Conservation (phyloP, 2,113 vertebrate genomes). For the Nipponia nippon region DNA sequence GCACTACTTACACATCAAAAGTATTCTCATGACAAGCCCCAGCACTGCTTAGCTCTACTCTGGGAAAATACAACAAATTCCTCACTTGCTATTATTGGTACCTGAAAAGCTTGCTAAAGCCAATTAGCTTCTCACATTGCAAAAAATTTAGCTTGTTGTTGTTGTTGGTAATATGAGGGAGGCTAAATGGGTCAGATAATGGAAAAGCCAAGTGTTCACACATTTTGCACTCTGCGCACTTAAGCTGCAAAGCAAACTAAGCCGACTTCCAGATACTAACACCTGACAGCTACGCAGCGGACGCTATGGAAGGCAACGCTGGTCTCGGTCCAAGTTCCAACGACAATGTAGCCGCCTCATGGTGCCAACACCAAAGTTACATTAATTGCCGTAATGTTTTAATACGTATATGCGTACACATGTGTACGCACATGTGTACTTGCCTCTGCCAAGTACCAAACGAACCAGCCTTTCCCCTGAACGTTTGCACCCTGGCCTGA, state of each 20-base stretch:
- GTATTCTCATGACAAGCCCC: not conserved
- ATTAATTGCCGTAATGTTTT: not conserved
- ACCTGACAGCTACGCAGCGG: not conserved
- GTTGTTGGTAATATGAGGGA: not conserved
- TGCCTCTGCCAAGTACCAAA: not conserved
- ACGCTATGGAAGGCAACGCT: not conserved
- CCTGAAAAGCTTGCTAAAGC: not conserved
- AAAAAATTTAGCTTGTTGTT: not conserved
- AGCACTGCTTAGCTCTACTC: not conserved
- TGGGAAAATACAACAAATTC: not conserved
- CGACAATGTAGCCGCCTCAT: fast-evolving
- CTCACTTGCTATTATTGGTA: not conserved
- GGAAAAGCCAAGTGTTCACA: not conserved
- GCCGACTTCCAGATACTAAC: not conserved
- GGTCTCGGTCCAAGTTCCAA: not conserved
- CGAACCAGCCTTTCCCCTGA: not conserved
- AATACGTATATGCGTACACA: not conserved
- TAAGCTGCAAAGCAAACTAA: not conserved
- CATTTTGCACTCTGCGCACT: not conserved
- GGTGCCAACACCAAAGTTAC: not conserved
- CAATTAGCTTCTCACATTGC: not conserved
- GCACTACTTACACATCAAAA: not conserved
- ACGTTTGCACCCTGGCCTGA: not conserved
- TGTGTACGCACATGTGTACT: fast-evolving
- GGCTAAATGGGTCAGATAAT: not conserved